Conservation (phyloP, 1,140 invertebrate genomes). For the Cydia amplana region DNA sequence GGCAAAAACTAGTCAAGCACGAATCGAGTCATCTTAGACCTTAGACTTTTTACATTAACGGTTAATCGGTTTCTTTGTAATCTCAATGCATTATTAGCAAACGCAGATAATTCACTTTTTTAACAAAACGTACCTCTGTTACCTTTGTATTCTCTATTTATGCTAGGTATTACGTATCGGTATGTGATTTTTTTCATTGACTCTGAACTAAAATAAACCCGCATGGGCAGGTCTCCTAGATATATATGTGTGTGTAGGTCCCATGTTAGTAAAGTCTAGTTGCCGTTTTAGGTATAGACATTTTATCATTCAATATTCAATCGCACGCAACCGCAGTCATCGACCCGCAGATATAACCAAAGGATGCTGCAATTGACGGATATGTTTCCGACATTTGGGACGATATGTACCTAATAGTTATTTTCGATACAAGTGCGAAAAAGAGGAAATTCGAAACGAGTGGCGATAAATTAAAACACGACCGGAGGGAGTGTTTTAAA, state of each 20-base stretch:
- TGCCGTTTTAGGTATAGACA: conserved; percentile 32
- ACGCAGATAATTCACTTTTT: neutral
- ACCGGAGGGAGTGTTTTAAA: no score
- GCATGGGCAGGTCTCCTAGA: neutral
- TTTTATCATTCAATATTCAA: conserved; percentile 41
- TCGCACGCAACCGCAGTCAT: conserved; percentile 39
- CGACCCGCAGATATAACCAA: conserved; percentile 39
- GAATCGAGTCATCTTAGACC: neutral
- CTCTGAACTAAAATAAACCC: neutral
- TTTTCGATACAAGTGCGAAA: no score
- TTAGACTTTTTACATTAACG: conserved; percentile 6
- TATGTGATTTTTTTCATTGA: neutral
- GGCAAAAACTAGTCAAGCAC: conserved; percentile 15
- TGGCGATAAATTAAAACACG: no score
- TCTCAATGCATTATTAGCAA: neutral
- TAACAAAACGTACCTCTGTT: neutral
- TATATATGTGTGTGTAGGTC: neutral
- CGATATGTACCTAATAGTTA: neutral
- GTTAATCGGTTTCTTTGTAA: neutral
- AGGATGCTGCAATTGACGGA: neutral
- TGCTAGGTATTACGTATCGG: neutral
- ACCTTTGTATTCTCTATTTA: neutral
- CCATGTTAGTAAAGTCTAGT: neutral
- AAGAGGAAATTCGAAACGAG: no score
- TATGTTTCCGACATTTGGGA: neutral